Evolutionary conservation across 2,113 vertebrate genomes (phyloP).

Genomic region (Chascanopsetta lugubris): DNA sequence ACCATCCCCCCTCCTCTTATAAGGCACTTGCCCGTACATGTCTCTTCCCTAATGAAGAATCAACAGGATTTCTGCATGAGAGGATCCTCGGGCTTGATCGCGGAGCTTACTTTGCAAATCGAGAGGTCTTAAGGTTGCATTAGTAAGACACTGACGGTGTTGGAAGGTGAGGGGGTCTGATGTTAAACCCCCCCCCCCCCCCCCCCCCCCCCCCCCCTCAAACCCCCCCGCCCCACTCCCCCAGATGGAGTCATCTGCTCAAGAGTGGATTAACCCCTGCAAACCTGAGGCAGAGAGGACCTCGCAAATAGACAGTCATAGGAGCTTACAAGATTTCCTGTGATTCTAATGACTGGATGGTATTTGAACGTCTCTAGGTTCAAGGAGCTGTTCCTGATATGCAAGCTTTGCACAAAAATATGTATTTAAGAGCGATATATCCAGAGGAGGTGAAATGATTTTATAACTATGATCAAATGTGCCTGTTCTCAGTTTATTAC

Average conservation of each 20-base stretch:
- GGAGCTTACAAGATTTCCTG: not conserved
- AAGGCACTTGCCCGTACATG: slow-evolving; percentile 11
- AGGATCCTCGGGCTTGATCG: not conserved
- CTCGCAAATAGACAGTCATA: slow-evolving; percentile 1
- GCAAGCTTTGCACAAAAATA: not conserved
- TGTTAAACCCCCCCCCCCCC: no score
- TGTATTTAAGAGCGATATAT: not conserved
- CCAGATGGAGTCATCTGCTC: not conserved
- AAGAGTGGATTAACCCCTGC: slow-evolving; percentile 8
- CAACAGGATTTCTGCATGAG: slow-evolving; percentile 4
- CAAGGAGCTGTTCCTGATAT: not conserved
- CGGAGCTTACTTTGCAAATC: slow-evolving; percentile 22
- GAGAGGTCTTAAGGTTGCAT: slow-evolving; percentile 19
- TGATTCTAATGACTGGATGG: not conserved
- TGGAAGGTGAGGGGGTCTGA: not conserved
- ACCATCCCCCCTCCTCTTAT: not conserved
- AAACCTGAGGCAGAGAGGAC: not conserved
- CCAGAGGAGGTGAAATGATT: no score
- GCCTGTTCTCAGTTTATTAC: no score
- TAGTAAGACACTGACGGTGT: not conserved
- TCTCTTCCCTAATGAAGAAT: slow-evolving; percentile 19
- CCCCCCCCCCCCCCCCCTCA: no score
- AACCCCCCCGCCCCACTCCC: no score
- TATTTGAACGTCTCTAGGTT: not conserved
- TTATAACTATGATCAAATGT: no score